Percentiles rank a stretch among this genome's conserved stretches.
phyloP scores from a whole-genome alignment of 1,140 invertebrate genomes.

The Hylyphantes graminicola region DNA sequence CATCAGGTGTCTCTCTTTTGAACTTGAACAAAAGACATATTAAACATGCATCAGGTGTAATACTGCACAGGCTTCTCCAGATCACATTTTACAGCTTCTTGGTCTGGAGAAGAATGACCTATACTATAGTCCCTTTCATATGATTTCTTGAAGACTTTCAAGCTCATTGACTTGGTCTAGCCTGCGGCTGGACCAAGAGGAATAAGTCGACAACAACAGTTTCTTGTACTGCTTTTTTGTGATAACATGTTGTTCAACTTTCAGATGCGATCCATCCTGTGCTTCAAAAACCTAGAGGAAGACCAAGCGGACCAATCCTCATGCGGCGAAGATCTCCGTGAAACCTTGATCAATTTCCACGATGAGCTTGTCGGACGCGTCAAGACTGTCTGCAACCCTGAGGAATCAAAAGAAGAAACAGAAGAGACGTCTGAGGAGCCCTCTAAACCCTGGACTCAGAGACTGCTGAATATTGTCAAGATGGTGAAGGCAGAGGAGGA shows the following conservation, averaged over 20 bases:
- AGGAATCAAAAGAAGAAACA: conserved; percentile 75
- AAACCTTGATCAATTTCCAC: conserved; percentile 83
- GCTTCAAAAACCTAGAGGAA: conserved; percentile 91
- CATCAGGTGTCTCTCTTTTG: too few species aligned
- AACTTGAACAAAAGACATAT: too few species aligned
- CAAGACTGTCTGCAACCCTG: conserved; percentile 75
- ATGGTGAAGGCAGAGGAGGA: conserved; percentile 66
- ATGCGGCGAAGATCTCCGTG: conserved; percentile 86
- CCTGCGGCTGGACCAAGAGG: too few species aligned
- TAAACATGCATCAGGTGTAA: too few species aligned
- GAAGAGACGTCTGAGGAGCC: conserved; percentile 37
- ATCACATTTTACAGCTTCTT: too few species aligned
- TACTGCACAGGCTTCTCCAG: too few species aligned
- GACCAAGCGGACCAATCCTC: conserved; percentile 85
- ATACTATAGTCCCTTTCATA: too few species aligned
- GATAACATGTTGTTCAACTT: background rate
- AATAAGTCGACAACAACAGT: too few species aligned
- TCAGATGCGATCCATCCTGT: conserved; percentile 73
- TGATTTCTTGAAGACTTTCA: too few species aligned
- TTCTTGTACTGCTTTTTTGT: too few species aligned
- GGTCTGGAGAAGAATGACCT: too few species aligned
- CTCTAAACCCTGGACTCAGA: conserved; percentile 60
- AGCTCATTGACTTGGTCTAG: too few species aligned
- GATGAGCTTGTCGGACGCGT: conserved; percentile 76
- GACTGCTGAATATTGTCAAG: conserved; percentile 64